Percentiles rank a stretch among this genome's conserved stretches.
These are phyloP conservation scores for Myanophis thanlyinensis DNA, from an alignment of 2,113 vertebrate species.

Conservation along the genomic window DNA sequence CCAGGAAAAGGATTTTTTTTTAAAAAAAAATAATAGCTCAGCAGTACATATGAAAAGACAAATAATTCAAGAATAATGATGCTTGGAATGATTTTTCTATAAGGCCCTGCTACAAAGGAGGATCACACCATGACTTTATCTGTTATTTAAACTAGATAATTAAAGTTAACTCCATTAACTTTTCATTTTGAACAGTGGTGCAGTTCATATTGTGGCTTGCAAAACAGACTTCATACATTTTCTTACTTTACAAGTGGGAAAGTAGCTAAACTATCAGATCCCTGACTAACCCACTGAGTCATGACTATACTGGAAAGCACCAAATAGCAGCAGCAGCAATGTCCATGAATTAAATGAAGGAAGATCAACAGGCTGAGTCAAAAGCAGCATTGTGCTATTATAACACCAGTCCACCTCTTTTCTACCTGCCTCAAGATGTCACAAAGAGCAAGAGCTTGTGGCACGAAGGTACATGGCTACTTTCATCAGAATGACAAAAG, in stretches of 20 bases:
- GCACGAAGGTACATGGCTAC: background rate
- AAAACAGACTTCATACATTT: background rate
- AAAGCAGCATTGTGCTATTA: background rate
- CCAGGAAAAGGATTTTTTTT: slow-evolving; percentile 67
- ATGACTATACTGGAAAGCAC: background rate
- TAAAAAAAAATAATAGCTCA: background rate
- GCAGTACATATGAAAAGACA: background rate
- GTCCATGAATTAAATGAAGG: background rate
- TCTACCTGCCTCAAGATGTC: background rate
- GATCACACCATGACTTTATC: slow-evolving; percentile 27
- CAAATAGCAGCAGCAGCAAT: background rate
- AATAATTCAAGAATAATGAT: slow-evolving; percentile 61
- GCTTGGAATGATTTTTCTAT: slow-evolving; percentile 53
- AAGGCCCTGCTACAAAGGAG: slow-evolving; percentile 41
- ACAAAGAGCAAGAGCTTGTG: background rate
- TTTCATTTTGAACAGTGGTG: background rate
- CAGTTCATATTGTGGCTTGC: background rate
- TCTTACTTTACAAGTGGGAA: background rate
- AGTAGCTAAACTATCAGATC: background rate
- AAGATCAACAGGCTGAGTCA: background rate
- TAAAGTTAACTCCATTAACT: background rate
- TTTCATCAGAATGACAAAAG: background rate
- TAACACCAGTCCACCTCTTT: background rate
- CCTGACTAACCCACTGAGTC: background rate
- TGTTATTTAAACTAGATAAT: slow-evolving; percentile 3